Evolutionary conservation across 2,888 invertebrate genomes (phyloP).

Genomic region (Helicoverpa assulta): DNA sequence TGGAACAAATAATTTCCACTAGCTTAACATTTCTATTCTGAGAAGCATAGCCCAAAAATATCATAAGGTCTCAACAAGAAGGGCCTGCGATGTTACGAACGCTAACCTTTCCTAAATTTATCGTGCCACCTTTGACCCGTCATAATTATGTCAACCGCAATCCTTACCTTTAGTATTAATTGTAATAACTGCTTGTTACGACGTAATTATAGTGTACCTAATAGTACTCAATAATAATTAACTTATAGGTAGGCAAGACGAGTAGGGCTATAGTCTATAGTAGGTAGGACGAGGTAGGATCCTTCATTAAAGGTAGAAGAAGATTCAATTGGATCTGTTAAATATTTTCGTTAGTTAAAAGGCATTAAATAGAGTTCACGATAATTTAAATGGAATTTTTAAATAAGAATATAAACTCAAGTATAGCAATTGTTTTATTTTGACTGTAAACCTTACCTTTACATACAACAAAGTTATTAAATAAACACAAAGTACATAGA

Average conservation of each 20-base stretch:
- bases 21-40: too few relatives aligned
- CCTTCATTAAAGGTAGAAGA: not conserved
- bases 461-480: too few relatives aligned
- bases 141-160: slow-evolving; percentile 1
- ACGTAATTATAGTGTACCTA: slow-evolving; percentile 12
- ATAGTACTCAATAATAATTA: not conserved
- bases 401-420: not conserved
- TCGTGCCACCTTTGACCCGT: not conserved
- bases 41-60: not conserved
- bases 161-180: slow-evolving; percentile 8
- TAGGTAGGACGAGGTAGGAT: too few relatives aligned
- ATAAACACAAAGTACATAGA: too few relatives aligned
- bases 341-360: not conserved
- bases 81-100: not conserved
- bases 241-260: not conserved
- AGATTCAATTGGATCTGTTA: not conserved
- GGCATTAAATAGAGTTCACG: slow-evolving; percentile 19
- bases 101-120: slow-evolving; percentile 1
- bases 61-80: not conserved
- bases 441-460: too few relatives aligned
- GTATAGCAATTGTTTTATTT: not conserved
- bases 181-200: not conserved
- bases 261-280: too few relatives aligned
- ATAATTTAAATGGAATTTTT: not conserved
- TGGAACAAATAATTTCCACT: too few relatives aligned